phyloP scores from a whole-genome alignment of 1,140 invertebrate genomes.

The honey bee (Apis mellifera) region DNA sequence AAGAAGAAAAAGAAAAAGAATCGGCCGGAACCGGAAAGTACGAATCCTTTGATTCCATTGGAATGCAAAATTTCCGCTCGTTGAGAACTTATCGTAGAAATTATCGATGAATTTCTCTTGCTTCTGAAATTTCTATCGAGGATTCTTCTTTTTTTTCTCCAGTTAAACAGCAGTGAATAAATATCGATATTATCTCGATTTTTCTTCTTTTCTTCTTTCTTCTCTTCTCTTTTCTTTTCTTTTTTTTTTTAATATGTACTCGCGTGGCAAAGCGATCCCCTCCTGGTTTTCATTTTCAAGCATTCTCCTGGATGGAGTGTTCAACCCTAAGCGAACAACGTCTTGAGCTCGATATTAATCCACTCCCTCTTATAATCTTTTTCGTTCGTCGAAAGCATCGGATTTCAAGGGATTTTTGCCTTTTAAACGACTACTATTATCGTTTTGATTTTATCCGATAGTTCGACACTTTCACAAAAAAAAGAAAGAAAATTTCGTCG shows the following conservation, averaged over 20 bases:
- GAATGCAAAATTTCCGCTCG: slow-evolving; percentile 8
- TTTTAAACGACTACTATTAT: neutral
- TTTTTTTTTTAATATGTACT: neutral
- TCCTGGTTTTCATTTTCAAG: slow-evolving; percentile 34
- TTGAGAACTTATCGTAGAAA: neutral
- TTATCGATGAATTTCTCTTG: neutral
- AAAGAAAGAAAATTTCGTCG: neutral
- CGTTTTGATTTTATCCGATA: neutral
- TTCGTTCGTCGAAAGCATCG: neutral
- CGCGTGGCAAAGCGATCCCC: neutral
- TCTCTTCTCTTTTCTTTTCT: no score
- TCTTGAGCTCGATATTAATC: slow-evolving; percentile 34
- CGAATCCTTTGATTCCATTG: slow-evolving; percentile 18
- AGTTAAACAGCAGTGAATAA: neutral
- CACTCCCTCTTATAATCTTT: slow-evolving; percentile 12
- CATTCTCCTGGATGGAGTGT: slow-evolving; percentile 28
- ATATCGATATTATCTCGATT: neutral
- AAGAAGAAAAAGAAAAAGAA: neutral
- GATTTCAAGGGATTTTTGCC: slow-evolving; percentile 6
- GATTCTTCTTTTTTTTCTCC: no score
- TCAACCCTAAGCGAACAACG: slow-evolving; percentile 38
- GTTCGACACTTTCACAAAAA: neutral
- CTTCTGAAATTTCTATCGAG: neutral
- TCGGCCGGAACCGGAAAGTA: neutral
- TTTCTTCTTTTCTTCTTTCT: no score